These are phyloP conservation scores for Novumbra hubbsi DNA, from an alignment of 2,797 vertebrate genomes.

Conservation along the genomic window DNA sequence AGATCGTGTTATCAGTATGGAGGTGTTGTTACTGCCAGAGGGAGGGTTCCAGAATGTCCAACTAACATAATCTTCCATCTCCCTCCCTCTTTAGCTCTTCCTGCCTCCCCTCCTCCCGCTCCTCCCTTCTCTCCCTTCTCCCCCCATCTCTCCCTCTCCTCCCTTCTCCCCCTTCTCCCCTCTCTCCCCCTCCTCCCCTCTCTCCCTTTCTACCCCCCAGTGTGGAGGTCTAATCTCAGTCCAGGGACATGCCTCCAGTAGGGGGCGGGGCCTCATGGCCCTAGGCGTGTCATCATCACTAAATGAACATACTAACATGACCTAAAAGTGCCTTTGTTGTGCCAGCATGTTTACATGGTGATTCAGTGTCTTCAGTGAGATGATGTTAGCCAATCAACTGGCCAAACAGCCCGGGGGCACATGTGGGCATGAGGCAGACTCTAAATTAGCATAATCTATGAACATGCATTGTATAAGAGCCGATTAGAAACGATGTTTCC, in stretches of 20 bases:
- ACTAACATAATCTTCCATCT: slow-evolving; percentile 13
- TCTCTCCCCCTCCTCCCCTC: no score
- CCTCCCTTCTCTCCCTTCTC: neutral
- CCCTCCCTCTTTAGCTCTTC: slow-evolving; percentile 9
- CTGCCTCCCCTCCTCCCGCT: neutral
- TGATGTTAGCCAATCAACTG: slow-evolving; percentile 8
- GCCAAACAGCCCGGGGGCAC: neutral
- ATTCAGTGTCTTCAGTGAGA: slow-evolving; percentile 20
- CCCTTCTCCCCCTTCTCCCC: neutral
- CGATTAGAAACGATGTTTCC: neutral
- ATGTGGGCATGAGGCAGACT: neutral
- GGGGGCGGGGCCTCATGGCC: slow-evolving; percentile 14
- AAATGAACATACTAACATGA: slow-evolving; percentile 16
- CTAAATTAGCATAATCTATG: neutral
- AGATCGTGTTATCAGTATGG: slow-evolving; percentile 1
- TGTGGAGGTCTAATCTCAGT: slow-evolving; percentile 13
- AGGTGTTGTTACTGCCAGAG: neutral
- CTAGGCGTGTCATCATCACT: slow-evolving; percentile 14
- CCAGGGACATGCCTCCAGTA: slow-evolving; percentile 4
- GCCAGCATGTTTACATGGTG: slow-evolving; percentile 3
- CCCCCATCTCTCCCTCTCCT: neutral
- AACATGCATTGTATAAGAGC: neutral
- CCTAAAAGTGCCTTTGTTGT: slow-evolving; percentile 34
- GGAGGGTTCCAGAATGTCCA: slow-evolving; percentile 8
- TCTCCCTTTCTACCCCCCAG: neutral